Evolutionary conservation across 1,140 invertebrate species (phyloP), one percentile per base, ranked within the genome.

Genomic region (Littorina saxatilis): DNA sequence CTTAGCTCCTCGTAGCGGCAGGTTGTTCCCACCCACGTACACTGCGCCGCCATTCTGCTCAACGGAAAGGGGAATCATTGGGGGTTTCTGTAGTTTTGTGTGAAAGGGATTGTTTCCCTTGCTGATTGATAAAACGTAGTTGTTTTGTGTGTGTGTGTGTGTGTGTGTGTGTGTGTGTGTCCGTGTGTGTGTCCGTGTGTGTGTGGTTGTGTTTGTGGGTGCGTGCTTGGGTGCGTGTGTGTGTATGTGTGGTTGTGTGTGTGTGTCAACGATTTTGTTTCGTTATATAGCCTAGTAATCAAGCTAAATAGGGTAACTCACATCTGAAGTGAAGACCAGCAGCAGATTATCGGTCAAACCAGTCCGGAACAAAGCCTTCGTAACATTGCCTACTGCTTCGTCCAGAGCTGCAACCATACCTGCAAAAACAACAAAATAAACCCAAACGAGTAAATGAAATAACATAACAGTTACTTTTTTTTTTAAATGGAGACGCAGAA

Each of bases 41-140:
- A 86, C 84, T 23, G 89, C 86, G 0, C 91, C 92, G 5, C 92
- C 92, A 79, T 93, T 93, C 90, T 91, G 75, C 47, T 3, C 32
- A 39, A 2, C 9, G 43, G 43, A 17, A 47, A 47, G 43, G 43
- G 43, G 17, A 47, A 5, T 9, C 5, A 5, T 47, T 47, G 43
- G 43, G 43, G 43, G 17, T 47, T 47, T 47, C 5, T 9, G 43
- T 47, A 47, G 17, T 47, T 47, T 47, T 47, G 43, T 47, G 5
- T 47, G 5, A 47, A 17, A 5, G 43, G 43, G 43, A 47, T 47
- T 47, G 43, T 17, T 47, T 47, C 43, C 43, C 43, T 47, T 47
- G n/a, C n/a, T n/a, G n/a, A n/a, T 47, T 9, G 43, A 9, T 17
- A 47, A 47, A 47, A 17, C 17, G 7, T 47, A 47, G 43, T 17